Conservation (phyloP, 1,140 invertebrate genomes). For the Batillaria attramentaria region DNA sequence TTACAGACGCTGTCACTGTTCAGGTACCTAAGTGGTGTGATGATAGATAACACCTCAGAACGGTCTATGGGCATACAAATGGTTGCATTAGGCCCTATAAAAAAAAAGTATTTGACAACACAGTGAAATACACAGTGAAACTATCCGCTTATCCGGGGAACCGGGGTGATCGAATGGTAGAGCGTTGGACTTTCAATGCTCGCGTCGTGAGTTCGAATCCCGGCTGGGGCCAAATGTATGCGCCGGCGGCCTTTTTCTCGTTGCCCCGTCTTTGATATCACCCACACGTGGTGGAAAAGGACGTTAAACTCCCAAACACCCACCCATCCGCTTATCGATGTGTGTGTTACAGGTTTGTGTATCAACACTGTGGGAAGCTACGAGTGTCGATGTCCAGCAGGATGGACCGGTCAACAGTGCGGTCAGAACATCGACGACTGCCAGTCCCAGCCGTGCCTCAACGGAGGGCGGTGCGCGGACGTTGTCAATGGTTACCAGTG, state of each 20-base stretch:
- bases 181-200: no score
- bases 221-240: no score
- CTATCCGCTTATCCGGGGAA: no score
- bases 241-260: neutral
- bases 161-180: no score
- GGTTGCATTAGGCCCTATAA: neutral
- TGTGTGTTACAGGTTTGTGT: slow-evolving; percentile 42
- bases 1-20: no score
- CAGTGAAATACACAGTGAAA: no score
- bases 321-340: neutral
- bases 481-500: slow-evolving; percentile 74
- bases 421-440: slow-evolving; percentile 91
- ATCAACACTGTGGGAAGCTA: slow-evolving; percentile 48
- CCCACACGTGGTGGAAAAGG: no score
- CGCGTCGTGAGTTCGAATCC: no score
- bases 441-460: slow-evolving; percentile 89
- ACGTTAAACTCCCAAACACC: no score
- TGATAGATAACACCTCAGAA: neutral
- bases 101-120: neutral
- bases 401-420: slow-evolving; percentile 76
- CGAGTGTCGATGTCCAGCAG: slow-evolving; percentile 49
- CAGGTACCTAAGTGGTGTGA: no score
- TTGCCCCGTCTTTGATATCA: no score
- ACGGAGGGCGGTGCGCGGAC: slow-evolving; percentile 88
- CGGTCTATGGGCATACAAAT: no score